phyloP scores from a whole-genome alignment of 2,113 vertebrate species.

The Sander vitreus region DNA sequence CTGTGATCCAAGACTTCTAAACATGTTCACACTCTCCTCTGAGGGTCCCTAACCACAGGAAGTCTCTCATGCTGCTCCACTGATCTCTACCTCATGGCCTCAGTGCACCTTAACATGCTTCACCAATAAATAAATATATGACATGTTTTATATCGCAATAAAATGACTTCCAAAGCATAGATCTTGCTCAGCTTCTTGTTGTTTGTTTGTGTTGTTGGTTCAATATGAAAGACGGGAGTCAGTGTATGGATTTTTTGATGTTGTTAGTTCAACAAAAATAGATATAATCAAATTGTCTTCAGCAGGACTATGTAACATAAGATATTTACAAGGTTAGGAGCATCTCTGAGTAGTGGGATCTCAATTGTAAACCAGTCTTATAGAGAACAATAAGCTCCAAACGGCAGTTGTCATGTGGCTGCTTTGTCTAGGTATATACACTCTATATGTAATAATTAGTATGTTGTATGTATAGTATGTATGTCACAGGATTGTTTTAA shows the following conservation, averaged over 20 bases:
- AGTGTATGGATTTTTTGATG: slow-evolving; percentile 67
- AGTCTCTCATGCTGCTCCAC: slow-evolving; percentile 65
- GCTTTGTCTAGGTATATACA: background rate
- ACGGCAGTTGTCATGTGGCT: slow-evolving; percentile 10
- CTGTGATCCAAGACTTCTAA: slow-evolving; percentile 78
- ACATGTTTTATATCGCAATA: slow-evolving; percentile 20
- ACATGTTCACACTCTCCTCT: slow-evolving; percentile 67
- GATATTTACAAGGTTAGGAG: slow-evolving; percentile 49
- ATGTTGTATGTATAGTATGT: background rate
- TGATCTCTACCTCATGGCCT: slow-evolving; percentile 64
- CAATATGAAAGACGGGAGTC: slow-evolving; percentile 57
- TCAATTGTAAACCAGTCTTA: slow-evolving; percentile 34
- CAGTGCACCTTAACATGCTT: slow-evolving; percentile 17
- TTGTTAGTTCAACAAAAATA: slow-evolving; percentile 54
- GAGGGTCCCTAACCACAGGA: slow-evolving; percentile 75
- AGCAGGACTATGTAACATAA: slow-evolving; percentile 60
- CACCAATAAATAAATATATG: slow-evolving; percentile 47
- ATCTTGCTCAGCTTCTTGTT: slow-evolving; percentile 35
- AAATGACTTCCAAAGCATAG: slow-evolving; percentile 40
- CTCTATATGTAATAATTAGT: background rate
- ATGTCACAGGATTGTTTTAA: background rate
- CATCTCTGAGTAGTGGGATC: slow-evolving; percentile 30
- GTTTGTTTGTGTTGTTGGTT: slow-evolving; percentile 60
- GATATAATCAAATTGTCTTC: slow-evolving; percentile 67
- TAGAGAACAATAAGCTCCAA: slow-evolving; percentile 12